Percentiles rank a stretch among this genome's conserved stretches.
These are phyloP conservation scores for Lanius ludovicianus DNA, from an alignment of 2,113 vertebrate species.

Conservation along the genomic window DNA sequence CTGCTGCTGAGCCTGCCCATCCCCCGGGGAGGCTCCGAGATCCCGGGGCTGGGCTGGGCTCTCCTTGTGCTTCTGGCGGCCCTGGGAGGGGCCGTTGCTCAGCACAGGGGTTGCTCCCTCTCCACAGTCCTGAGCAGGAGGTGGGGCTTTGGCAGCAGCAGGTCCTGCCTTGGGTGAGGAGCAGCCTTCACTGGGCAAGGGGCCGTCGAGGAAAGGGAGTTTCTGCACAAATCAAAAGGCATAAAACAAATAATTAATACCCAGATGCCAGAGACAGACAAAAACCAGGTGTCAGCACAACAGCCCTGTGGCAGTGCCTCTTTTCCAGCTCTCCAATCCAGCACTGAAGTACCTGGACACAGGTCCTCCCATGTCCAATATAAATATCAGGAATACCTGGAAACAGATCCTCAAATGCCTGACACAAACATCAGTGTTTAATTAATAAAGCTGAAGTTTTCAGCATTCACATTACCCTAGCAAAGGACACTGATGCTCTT, in stretches of 20 bases:
- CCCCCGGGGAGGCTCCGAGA: fast-evolving
- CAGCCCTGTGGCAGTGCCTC: not conserved
- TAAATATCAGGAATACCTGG: not conserved
- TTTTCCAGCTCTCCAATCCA: not conserved
- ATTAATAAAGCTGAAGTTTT: not conserved
- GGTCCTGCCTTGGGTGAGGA: not conserved
- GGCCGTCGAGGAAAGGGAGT: conserved; percentile 47
- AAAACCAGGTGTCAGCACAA: not conserved
- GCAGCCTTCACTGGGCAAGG: conserved; percentile 14
- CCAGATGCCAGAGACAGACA: not conserved
- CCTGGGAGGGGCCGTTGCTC: conserved; percentile 37
- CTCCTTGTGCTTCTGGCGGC: not conserved
- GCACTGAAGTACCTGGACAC: not conserved
- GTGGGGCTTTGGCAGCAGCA: not conserved
- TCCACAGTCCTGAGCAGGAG: conserved; percentile 25
- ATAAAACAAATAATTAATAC: not conserved
- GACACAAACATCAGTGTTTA: not conserved
- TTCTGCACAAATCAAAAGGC: conserved; percentile 43
- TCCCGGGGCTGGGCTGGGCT: not conserved
- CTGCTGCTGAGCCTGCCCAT: not conserved
- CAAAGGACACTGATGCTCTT: not conserved
- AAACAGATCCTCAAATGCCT: not conserved
- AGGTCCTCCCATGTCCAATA: not conserved
- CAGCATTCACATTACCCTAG: not conserved
- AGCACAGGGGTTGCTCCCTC: not conserved